phyloP scores from a whole-genome alignment of 2,113 vertebrate genomes.

The Galeopterus variegatus region DNA sequence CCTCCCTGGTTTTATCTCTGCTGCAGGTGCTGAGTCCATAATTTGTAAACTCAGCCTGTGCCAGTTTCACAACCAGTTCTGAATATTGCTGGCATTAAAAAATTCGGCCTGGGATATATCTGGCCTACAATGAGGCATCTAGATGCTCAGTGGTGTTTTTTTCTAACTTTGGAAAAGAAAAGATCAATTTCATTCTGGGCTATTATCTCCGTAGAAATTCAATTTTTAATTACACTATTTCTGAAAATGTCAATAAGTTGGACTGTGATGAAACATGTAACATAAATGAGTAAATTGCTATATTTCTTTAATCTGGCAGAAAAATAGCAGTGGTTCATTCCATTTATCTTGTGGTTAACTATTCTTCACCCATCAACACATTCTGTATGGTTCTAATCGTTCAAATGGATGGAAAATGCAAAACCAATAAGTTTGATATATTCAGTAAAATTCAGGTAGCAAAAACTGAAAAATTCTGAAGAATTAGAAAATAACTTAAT shows the following conservation, averaged over 20 bases:
- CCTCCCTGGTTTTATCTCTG: neutral
- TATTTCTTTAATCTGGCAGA: neutral
- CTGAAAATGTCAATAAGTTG: conserved; percentile 47
- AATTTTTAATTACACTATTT: conserved; percentile 39
- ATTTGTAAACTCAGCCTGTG: neutral
- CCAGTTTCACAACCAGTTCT: neutral
- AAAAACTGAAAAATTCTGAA: neutral
- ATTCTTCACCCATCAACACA: neutral
- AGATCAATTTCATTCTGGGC: conserved; percentile 20
- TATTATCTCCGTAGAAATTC: conserved; percentile 36
- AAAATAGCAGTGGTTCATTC: neutral
- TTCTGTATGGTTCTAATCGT: neutral
- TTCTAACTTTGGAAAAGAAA: neutral
- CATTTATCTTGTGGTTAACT: neutral
- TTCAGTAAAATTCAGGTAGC: neutral
- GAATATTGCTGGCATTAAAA: neutral
- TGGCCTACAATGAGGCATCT: neutral
- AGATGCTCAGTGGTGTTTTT: neutral
- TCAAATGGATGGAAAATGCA: too few relatives aligned
- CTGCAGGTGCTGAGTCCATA: too few relatives aligned
- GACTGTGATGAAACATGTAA: conserved; percentile 13
- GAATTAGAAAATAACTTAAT: neutral
- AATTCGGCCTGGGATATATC: neutral
- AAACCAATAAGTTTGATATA: neutral
- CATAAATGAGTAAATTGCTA: conserved; percentile 15